Base-by-base conservation (phyloP, 2,113 vertebrate genomes). In the Laticauda colubrina region DNA sequence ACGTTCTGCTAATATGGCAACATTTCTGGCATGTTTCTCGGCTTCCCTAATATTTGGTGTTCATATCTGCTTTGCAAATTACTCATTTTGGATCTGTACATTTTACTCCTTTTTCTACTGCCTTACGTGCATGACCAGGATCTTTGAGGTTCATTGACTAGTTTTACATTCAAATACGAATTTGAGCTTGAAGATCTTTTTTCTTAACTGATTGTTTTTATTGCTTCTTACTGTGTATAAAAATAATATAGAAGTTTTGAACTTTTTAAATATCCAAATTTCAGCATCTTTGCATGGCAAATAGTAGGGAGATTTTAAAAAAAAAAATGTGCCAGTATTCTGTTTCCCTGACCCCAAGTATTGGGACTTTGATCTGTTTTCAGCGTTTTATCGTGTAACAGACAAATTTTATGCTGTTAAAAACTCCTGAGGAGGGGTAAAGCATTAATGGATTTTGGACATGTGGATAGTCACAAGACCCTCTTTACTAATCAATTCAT, bases 21-120 rank as follows among this genome's bases (percentile, higher is more conserved):
- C 94, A 97, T 96, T 96, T 94, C 94, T 96, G 93, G 95, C 96
- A 97, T 48, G 34, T 96, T 96, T 96, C 94, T 97, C 89, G 95
- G 94, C 94, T 97, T 96, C 96, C 95, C 96, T 95, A 95, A 92
- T 92, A 75, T 89, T 89, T 94, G 86, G 88, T 92, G 87, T 92
- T 93, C 96, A 93, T 93, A 94, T 95, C 95, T 96, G 86, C 96
- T 95, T 96, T 96, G 90, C 96, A 97, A 97, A 93, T 94, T 91
- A n/a, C 94, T 95, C 92, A 92, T 93, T 97, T 95, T 93, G 75
- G 90, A 92, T 94, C 92, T 92, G 75, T 95, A 94, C 91, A 96
- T 94, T 95, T 93, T 96, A 95, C 91, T 94, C 90, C 91, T 95
- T 96, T 95, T 94, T 96, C 93, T 95, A 95, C 93, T 95, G 91